Percentiles rank a stretch among this genome's conserved stretches.
phyloP scores from a whole-genome alignment of 2,113 vertebrate genomes.

The Microcebus lehilahytsara region DNA sequence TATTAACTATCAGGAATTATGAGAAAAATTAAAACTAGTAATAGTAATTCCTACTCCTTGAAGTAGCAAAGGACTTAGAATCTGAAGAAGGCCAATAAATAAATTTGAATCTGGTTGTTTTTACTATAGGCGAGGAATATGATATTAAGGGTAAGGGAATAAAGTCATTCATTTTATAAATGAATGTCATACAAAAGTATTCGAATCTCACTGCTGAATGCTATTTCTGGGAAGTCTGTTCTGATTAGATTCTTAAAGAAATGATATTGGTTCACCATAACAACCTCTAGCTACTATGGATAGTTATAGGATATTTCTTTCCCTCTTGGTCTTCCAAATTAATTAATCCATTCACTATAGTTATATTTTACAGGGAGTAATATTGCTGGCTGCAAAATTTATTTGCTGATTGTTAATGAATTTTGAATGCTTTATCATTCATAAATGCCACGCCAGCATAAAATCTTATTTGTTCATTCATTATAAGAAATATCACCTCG shows the following conservation, averaged over 20 bases:
- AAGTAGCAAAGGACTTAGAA: background rate
- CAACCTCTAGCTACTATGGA: background rate
- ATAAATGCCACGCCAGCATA: conserved; percentile 41
- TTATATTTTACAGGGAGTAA: conserved; percentile 54
- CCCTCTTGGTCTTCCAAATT: conserved; percentile 24
- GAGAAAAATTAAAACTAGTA: background rate
- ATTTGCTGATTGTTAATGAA: conserved; percentile 41
- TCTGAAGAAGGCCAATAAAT: background rate
- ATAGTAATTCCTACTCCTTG: background rate
- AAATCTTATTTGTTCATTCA: conserved; percentile 51
- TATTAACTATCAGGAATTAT: background rate
- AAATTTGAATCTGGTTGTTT: background rate
- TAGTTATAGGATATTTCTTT: background rate
- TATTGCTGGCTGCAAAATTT: conserved; percentile 27
- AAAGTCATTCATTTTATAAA: background rate
- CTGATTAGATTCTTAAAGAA: background rate
- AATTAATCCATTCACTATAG: conserved; percentile 56
- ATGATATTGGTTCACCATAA: background rate
- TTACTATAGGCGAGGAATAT: background rate
- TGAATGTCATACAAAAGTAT: background rate
- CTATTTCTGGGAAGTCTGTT: background rate
- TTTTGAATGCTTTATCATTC: conserved; percentile 22
- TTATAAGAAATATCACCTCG: conserved; percentile 27
- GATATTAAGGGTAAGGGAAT: background rate
- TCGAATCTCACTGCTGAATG: background rate